Conservation (phyloP, 2,888 invertebrate genomes). For the Halocaridina rubra region DNA sequence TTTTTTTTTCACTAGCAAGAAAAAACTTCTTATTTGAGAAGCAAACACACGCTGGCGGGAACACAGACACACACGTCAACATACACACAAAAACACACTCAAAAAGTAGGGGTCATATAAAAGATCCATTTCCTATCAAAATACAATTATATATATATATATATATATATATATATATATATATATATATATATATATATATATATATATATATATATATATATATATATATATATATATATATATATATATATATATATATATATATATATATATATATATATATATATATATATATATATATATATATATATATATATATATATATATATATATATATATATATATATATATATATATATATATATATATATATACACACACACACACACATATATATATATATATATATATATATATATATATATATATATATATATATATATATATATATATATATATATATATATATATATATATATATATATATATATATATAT, state of each 20-base stretch:
- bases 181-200: background rate
- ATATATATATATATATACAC: background rate
- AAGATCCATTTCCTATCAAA: too few relatives aligned
- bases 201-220: background rate
- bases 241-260: background rate
- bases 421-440: background rate
- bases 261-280: constrained; percentile 9
- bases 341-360: background rate
- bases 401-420: background rate
- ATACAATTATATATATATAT: background rate
- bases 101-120: too few relatives aligned
- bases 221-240: background rate
- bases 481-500: background rate
- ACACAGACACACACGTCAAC: background rate
- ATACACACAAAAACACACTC: background rate
- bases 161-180: background rate
- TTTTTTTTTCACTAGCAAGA: too few relatives aligned
- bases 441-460: background rate
- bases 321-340: background rate
- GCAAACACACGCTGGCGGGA: too few relatives aligned
- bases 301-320: constrained; percentile 1
- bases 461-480: background rate
- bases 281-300: background rate
- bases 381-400: background rate
- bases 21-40: too few relatives aligned